A percentile compares a stretch with the other conserved stretches of the same genome.
Evolutionary conservation across 2,113 vertebrate species (phyloP).

Genomic region (Chunga burmeisteri): DNA sequence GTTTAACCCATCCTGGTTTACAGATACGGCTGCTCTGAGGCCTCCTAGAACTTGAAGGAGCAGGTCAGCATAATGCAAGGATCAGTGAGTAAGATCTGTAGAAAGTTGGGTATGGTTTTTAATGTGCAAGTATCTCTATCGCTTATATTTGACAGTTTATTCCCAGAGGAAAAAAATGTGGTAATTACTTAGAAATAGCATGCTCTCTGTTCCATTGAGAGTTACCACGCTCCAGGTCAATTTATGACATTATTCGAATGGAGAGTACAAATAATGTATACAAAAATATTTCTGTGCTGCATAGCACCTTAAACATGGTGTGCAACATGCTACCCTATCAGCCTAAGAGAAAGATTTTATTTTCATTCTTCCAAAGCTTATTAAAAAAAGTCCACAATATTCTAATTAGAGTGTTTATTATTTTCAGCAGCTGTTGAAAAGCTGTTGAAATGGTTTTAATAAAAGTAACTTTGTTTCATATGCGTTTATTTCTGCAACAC

Average conservation of each 20-base stretch:
- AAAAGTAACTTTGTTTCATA: background rate
- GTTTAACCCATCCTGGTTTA: background rate
- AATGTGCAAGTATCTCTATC: background rate
- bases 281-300: background rate
- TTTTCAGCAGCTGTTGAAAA: background rate
- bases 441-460: background rate
- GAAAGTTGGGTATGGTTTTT: background rate
- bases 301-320: background rate
- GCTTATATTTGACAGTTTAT: background rate
- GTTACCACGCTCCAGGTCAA: background rate
- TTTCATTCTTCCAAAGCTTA: background rate
- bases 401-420: background rate
- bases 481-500: background rate
- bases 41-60: background rate
- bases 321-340: background rate
- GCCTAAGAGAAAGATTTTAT: background rate
- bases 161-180: background rate
- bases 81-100: background rate
- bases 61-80: background rate
- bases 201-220: background rate
- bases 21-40: background rate
- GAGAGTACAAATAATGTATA: background rate
- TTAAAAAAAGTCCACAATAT: background rate
- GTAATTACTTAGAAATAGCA: background rate
- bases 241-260: background rate